Percentiles rank a stretch among this genome's conserved stretches.
phyloP scores from a whole-genome alignment of 2,888 invertebrate species.

The Clitarchus hookeri region DNA sequence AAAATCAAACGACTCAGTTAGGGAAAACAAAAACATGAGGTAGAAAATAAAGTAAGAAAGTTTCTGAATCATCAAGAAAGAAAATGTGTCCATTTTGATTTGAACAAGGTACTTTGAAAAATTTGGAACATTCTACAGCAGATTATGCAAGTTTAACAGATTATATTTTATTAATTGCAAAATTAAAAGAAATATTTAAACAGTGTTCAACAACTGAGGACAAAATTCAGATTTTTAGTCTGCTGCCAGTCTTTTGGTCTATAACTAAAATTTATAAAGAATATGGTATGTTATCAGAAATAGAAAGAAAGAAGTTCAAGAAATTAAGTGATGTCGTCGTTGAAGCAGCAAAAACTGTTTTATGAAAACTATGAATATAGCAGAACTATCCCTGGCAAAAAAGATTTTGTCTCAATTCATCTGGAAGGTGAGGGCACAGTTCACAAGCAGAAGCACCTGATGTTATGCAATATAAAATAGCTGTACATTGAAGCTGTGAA shows the following conservation, averaged over 20 bases:
- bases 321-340: constrained; percentile 35
- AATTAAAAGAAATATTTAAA: constrained; percentile 36
- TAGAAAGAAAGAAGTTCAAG: constrained; percentile 33
- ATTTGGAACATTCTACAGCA: not conserved
- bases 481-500: constrained; percentile 37
- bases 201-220: too few species aligned
- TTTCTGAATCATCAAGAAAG: too few species aligned
- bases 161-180: not conserved
- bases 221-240: constrained; percentile 41
- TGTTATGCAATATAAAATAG: constrained; percentile 26
- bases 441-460: constrained; percentile 26
- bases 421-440: not conserved
- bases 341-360: constrained; percentile 27
- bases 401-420: constrained; percentile 39
- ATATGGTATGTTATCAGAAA: constrained; percentile 37
- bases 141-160: not conserved
- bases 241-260: constrained; percentile 39
- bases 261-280: constrained; percentile 35
- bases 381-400: constrained; percentile 42
- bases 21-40: too few species aligned
- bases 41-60: too few species aligned
- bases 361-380: constrained; percentile 35
- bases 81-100: too few species aligned
- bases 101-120: not conserved
- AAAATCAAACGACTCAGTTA: too few species aligned